Evolutionary conservation across 2,888 invertebrate species (phyloP), one percentile per base, ranked within the genome.

Genomic region (Carcina quercana): DNA sequence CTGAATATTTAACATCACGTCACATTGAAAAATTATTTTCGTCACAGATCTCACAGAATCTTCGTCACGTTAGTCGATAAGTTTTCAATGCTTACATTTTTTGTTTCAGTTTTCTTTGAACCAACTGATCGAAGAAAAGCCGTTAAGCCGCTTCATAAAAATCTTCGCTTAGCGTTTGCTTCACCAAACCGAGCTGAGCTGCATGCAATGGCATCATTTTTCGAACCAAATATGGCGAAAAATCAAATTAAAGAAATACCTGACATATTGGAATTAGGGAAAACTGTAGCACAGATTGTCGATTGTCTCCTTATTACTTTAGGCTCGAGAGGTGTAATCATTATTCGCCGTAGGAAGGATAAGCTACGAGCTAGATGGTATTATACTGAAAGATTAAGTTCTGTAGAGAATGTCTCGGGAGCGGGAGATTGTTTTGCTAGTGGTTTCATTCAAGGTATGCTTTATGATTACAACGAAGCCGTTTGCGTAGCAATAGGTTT

Each of bases 141-240:
- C 0, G 66, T 73, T 0, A 94, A 92, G 67, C 89, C 92, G 13
- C 91, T 95, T 40, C 54, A 63, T 20, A 78, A 67, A 7, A 53
- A 66, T 7, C 51, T 68, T 26, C 84, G 80, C 71, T 53, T 91
- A 14, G 70, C 80, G 12, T 88, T 90, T 47, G 86, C 91, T 4
- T 93, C 95, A 1, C 96, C 97, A 1, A 97, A 97, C 64, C 57
- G 92, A 20, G 86, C 86, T 34, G 96, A 96, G 75, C 75, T 96
- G 17, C 74, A 87, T 45, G 76, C 86, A 12, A 92, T 96, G 69
- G 88, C 89, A 17, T 59, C 72, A 34, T 66, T 69, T 42, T 66
- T 90, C 20, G 58, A 61, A 35, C 59, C 69, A 28, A 40, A 50
- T 40, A 27, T 63, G 3, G 45, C 68, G 29, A 29, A 48, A 13